Conservation (phyloP, 2,113 vertebrate genomes). For the Heterotis niloticus region DNA sequence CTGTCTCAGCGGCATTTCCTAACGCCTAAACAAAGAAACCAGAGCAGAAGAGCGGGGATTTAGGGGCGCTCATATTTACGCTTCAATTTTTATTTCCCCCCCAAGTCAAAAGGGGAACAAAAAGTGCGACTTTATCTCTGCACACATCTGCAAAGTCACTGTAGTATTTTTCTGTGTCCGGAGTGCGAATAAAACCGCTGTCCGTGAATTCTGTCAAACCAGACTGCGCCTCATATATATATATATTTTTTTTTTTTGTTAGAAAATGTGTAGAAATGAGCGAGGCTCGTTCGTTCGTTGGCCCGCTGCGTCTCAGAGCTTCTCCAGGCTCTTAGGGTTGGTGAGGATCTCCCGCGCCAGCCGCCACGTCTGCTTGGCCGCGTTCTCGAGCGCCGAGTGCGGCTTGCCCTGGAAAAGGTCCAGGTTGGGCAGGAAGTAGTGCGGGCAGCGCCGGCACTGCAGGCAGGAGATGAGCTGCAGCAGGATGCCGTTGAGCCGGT, state of each 20-base stretch:
- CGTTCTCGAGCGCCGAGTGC: slow-evolving; percentile 94
- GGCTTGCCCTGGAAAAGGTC: slow-evolving; percentile 98
- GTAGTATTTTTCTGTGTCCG: too few relatives aligned
- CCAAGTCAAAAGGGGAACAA: too few relatives aligned
- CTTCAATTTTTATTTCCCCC: neutral
- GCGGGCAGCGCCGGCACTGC: slow-evolving; percentile 94
- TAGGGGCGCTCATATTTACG: neutral
- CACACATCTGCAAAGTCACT: neutral
- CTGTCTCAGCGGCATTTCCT: slow-evolving; percentile 50
- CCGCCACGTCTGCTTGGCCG: slow-evolving; percentile 98
- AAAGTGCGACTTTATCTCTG: neutral
- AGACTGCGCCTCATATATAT: too few relatives aligned
- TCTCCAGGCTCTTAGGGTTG: slow-evolving; percentile 99
- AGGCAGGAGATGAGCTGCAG: slow-evolving; percentile 98
- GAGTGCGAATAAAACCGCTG: too few relatives aligned
- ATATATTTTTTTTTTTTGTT: too few relatives aligned
- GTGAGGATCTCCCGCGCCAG: slow-evolving; percentile 96
- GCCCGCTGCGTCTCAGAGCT: slow-evolving; percentile 83
- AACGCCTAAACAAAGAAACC: slow-evolving; percentile 32
- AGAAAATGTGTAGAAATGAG: too few relatives aligned
- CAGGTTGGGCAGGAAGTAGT: slow-evolving; percentile 95
- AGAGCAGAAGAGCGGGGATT: slow-evolving; percentile 32
- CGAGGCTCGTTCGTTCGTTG: too few relatives aligned
- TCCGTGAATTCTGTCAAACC: too few relatives aligned
- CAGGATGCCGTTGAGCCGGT: slow-evolving; percentile 93